phyloP scores from a whole-genome alignment of 2,888 invertebrate genomes.

The Perdita meconis region DNA sequence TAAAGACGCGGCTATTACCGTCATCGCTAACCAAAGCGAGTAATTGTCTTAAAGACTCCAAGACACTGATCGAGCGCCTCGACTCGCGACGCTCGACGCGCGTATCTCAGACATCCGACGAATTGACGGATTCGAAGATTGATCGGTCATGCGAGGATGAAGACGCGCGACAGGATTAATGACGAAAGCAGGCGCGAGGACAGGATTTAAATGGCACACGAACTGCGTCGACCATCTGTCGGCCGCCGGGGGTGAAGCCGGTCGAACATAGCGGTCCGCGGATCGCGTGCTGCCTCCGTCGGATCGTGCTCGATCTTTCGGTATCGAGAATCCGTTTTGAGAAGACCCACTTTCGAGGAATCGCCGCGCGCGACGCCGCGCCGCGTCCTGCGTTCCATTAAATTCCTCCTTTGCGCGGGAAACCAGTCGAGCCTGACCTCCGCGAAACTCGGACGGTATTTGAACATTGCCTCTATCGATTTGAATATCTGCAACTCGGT shows the following conservation, averaged over 20 bases:
- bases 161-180: not conserved
- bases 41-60: not conserved
- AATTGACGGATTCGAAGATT: too few relatives aligned
- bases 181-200: not conserved
- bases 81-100: not conserved
- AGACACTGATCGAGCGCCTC: too few relatives aligned
- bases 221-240: constrained; percentile 52
- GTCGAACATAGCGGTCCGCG: constrained; percentile 47
- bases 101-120: not conserved
- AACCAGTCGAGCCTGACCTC: constrained; percentile 34
- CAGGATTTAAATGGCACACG: constrained; percentile 49
- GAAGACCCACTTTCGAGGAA: constrained; percentile 39
- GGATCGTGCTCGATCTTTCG: constrained; percentile 84
- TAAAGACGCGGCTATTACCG: too few relatives aligned
- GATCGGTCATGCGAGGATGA: not conserved
- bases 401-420: constrained; percentile 27
- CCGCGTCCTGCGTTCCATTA: constrained; percentile 38
- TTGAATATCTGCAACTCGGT: constrained; percentile 36
- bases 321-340: constrained; percentile 84
- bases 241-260: constrained; percentile 3
- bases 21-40: too few relatives aligned
- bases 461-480: constrained; percentile 40
- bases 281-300: constrained; percentile 30
- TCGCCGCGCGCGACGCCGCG: not conserved
- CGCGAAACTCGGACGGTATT: constrained; percentile 25